phyloP scores from a whole-genome alignment of 2,113 vertebrate species.

The Plectropomus leopardus region DNA sequence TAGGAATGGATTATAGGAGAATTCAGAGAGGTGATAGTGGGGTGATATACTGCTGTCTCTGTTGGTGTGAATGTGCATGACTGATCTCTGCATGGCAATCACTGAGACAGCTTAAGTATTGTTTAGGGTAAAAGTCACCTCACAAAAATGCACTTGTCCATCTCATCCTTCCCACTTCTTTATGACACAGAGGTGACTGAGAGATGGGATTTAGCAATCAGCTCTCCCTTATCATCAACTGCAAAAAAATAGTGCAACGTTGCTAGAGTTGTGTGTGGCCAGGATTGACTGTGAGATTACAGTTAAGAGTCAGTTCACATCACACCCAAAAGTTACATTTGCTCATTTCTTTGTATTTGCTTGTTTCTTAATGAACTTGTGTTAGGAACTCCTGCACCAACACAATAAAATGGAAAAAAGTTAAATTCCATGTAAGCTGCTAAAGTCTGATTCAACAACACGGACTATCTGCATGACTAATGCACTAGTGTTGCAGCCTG shows the following conservation, averaged over 20 bases:
- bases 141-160: constrained; percentile 49
- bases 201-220: not conserved
- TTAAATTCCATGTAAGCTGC: not conserved
- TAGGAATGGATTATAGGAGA: constrained; percentile 21
- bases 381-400: not conserved
- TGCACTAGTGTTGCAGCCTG: too few relatives aligned
- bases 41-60: constrained; percentile 30
- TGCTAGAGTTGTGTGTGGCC: not conserved
- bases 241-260: not conserved
- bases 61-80: constrained; percentile 18
- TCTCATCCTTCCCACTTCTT: constrained; percentile 15
- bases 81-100: constrained; percentile 33
- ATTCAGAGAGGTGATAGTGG: constrained; percentile 29
- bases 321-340: not conserved
- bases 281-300: not conserved
- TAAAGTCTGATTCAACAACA: not conserved
- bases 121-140: constrained; percentile 52
- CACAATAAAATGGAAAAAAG: not conserved
- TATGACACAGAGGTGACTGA: constrained; percentile 25
- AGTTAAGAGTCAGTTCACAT: not conserved
- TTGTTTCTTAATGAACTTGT: too few relatives aligned
- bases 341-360: not conserved
- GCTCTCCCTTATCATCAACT: not conserved
- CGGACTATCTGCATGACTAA: not conserved
- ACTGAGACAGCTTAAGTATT: constrained; percentile 52